Conservation (phyloP, 2,888 invertebrate genomes). For the Gymnocheta viridis region DNA sequence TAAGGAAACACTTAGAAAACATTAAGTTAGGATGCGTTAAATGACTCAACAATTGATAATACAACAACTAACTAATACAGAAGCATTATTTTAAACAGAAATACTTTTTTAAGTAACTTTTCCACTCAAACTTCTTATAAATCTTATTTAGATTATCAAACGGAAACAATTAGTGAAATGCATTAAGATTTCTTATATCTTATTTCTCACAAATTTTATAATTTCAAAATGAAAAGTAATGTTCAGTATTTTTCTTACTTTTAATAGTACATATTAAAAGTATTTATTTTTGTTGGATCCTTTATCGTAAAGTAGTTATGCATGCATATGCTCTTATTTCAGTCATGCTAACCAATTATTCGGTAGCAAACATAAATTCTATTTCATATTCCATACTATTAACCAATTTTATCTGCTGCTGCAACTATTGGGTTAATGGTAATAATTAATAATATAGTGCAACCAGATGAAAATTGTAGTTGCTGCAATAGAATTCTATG, state of each 20-base stretch:
- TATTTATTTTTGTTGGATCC: too few relatives aligned
- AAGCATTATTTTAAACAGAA: slow-evolving; percentile 4
- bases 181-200: slow-evolving; percentile 16
- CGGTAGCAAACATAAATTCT: too few relatives aligned
- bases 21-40: slow-evolving; percentile 19
- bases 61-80: background rate
- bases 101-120: background rate
- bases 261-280: too few relatives aligned
- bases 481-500: too few relatives aligned
- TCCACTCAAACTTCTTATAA: slow-evolving; percentile 10
- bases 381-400: too few relatives aligned
- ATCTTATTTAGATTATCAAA: slow-evolving; percentile 29
- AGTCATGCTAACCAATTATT: too few relatives aligned
- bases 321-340: too few relatives aligned
- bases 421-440: too few relatives aligned
- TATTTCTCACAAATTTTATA: background rate
- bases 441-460: too few relatives aligned
- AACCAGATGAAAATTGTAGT: too few relatives aligned
- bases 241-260: background rate
- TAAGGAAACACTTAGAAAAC: slow-evolving; percentile 17
- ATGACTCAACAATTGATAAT: slow-evolving; percentile 60
- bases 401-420: too few relatives aligned
- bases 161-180: slow-evolving; percentile 62
- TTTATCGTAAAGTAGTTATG: too few relatives aligned
- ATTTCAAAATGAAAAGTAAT: background rate